Evolutionary conservation across 2,113 vertebrate species (phyloP), one percentile per base, ranked within the genome.

Genomic region (Spilogale gracilis): DNA sequence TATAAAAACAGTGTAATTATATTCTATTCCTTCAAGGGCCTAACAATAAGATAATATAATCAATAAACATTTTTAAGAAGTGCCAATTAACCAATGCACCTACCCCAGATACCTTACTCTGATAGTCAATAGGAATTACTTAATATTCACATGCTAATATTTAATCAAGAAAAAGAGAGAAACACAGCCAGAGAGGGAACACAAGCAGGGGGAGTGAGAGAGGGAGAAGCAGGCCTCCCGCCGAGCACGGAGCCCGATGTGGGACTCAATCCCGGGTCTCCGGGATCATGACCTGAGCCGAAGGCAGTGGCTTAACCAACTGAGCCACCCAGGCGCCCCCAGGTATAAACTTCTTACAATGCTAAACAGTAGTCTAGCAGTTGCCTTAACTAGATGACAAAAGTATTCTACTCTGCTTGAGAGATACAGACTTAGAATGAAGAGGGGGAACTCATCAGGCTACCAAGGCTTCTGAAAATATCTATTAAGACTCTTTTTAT

Each of bases 151-250:
- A 78, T 86, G 63, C 79, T 86, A 90, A 71, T 67, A 94, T 25
- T 93, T 83, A 94, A 95, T 45, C 18, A 38, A 94, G 67, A 74
- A 90, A 96, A 96, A 81, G 38, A 25, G 85, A n/a, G n/a, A n/a
- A n/a, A n/a, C n/a, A n/a, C n/a, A n/a, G n/a, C n/a, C n/a, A n/a
- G n/a, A n/a, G n/a, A n/a, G n/a, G n/a, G n/a, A n/a, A n/a, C n/a
- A n/a, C n/a, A n/a, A n/a, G n/a, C n/a, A n/a, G n/a, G n/a, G n/a
- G n/a, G n/a, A n/a, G n/a, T n/a, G n/a, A n/a, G n/a, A n/a, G n/a
- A n/a, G n/a, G n/a, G n/a, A n/a, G 38, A 38, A 38, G n/a, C n/a
- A n/a, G n/a, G n/a, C n/a, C n/a, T n/a, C n/a, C n/a, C n/a, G n/a
- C n/a, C n/a, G n/a, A n/a, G n/a, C n/a, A n/a, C n/a, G n/a, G n/a